These are phyloP conservation scores for Himalopsyche phryganea DNA, from an alignment of 1,140 invertebrate species.

Conservation along the genomic window DNA sequence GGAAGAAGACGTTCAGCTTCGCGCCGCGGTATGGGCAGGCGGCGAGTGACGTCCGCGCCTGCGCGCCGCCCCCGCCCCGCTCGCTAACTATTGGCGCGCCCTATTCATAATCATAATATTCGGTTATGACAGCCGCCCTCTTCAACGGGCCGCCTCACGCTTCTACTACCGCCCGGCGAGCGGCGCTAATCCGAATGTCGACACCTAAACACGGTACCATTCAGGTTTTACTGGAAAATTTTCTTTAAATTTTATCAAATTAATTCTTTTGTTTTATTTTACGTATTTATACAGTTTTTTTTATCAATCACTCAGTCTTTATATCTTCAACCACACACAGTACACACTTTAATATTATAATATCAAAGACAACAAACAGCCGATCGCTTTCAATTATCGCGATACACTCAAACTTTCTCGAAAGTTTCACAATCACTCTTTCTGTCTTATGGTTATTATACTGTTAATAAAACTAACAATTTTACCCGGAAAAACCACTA, in stretches of 20 bases:
- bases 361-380: no score
- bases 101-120: not conserved
- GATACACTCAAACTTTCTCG: no score
- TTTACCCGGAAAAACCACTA: no score
- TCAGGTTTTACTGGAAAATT: not conserved
- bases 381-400: no score
- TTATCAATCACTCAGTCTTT: constrained; percentile 5
- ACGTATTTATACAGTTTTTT: not conserved
- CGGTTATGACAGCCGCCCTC: not conserved
- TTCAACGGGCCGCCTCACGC: not conserved
- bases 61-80: constrained; percentile 8
- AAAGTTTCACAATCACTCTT: no score
- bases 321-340: not conserved
- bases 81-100: constrained; percentile 2
- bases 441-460: no score
- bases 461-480: no score
- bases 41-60: not conserved
- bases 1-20: not conserved
- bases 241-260: not conserved
- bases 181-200: not conserved
- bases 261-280: not conserved
- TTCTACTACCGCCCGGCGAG: constrained; percentile 6
- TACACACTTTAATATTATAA: not conserved
- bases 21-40: not conserved
- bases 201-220: not conserved